Evolutionary conservation across 1,140 invertebrate genomes (phyloP).

Genomic region (Platyscapa corneri): DNA sequence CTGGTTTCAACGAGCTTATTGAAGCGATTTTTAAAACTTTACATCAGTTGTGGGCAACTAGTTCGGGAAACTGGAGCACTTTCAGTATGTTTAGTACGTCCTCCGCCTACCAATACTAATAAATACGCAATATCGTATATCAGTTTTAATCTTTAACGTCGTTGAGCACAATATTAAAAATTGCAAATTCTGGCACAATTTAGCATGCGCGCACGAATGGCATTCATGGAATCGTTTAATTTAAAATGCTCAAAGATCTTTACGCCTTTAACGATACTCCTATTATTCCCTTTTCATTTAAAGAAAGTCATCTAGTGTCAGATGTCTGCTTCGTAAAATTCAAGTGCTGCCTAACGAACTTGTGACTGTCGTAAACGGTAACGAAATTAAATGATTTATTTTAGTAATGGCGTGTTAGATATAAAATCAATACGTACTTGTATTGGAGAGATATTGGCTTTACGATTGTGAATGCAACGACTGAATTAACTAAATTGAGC

Average conservation of each 20-base stretch:
- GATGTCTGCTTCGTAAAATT: background rate
- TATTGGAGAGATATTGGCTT: too few species aligned
- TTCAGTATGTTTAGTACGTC: background rate
- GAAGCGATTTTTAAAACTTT: background rate
- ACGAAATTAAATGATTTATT: too few species aligned
- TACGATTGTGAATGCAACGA: too few species aligned
- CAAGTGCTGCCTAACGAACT: too few species aligned
- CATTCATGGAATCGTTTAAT: background rate
- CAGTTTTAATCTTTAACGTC: background rate
- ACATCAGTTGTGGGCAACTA: background rate
- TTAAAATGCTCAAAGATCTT: background rate
- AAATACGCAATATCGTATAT: background rate
- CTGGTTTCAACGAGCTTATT: background rate
- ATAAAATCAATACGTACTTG: too few species aligned
- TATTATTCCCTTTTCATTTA: background rate
- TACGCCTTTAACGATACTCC: background rate
- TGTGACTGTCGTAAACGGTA: too few species aligned
- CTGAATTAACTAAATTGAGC: too few species aligned
- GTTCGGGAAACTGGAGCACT: background rate
- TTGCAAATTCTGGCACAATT: too few species aligned
- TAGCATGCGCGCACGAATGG: too few species aligned
- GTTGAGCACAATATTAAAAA: too few species aligned
- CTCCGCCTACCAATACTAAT: background rate
- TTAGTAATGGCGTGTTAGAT: too few species aligned
- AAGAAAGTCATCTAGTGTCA: background rate